Evolutionary conservation across 2,888 invertebrate genomes (phyloP).

Genomic region (Helobdella robusta): DNA sequence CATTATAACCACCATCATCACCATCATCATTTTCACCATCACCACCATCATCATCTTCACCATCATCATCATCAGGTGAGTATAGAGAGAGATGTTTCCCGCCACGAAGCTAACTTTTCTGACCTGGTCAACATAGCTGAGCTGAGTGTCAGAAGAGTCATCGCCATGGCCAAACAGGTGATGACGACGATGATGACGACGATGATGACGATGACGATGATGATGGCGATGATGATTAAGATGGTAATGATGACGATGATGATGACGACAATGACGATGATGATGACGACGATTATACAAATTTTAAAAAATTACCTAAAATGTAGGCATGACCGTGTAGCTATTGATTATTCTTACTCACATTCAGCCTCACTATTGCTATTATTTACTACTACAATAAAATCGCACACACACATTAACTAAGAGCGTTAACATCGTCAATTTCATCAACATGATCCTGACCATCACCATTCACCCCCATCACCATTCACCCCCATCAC

Average conservation of each 20-base stretch:
- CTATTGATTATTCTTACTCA: too few relatives aligned
- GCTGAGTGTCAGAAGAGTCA: conserved; percentile 56
- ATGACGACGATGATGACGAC: conserved; percentile 17
- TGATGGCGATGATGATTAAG: conserved; percentile 12
- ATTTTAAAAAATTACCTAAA: too few relatives aligned
- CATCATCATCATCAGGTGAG: conserved; percentile 35
- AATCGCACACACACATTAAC: too few relatives aligned
- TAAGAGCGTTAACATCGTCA: too few relatives aligned
- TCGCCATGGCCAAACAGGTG: conserved; percentile 56
- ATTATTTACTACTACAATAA: too few relatives aligned
- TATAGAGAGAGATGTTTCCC: conserved; percentile 37
- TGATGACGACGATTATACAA: conserved; percentile 15
- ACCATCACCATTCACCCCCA: too few relatives aligned
- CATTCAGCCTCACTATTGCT: too few relatives aligned
- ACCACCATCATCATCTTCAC: neutral
- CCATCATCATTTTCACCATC: too few relatives aligned
- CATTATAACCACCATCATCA: neutral
- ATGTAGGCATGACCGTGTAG: too few relatives aligned
- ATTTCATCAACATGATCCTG: too few relatives aligned
- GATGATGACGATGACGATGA: conserved; percentile 19
- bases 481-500: too few relatives aligned
- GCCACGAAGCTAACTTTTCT: conserved; percentile 37
- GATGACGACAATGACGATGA: conserved; percentile 13
- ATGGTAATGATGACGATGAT: too few relatives aligned
- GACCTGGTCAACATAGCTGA: conserved; percentile 50